Evolutionary conservation across 2,888 invertebrate genomes (phyloP), one percentile per base, ranked within the genome.

Genomic region (Agonopterix heracliana): DNA sequence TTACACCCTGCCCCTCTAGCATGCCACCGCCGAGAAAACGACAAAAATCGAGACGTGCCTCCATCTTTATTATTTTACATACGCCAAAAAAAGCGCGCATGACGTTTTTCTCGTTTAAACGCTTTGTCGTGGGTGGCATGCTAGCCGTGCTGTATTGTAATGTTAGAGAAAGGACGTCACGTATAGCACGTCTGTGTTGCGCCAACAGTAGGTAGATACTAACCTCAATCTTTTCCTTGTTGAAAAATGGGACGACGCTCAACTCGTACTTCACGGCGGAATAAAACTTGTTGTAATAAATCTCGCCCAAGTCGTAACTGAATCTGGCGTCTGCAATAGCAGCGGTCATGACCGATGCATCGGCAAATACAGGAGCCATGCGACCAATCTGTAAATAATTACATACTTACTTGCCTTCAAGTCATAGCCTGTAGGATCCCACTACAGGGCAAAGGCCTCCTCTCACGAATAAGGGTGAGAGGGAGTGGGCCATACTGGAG

Each of bases 221-320:
- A 3, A 82, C 87, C 79, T 81, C 81, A 34, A 94, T 86, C 35
- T 78, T 80, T 10, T 76, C 71, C 54, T 89, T 78, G 54, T 90
- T 90, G 76, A 90, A 93, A 58, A 95, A 71, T 0, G 93, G 93
- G 51, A 94, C 61, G 52, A 90, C 82, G n/a, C 85, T 74, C 9
- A 92, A 89, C 54, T 86, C 82, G 70, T 93, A 94, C 38, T 93
- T 92, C 50, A 93, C 93, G 0, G 93, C 91, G 7, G 91, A 87
- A 88, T 79, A 91, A 82, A 92, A 94, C 63, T 85, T 86, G 78
- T 95, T 95, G 88, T 89, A 95, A 64, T 90, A 90, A 51, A 95
- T 90, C 63, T 91, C 90, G 42, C 93, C 94, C 41, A 86, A 64
- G 56, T 93, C 92, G 74, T 90, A 94, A 26, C 84, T 68, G 67